Evolutionary conservation across 2,888 invertebrate genomes (phyloP).

Genomic region (Parnassius mnemosyne): DNA sequence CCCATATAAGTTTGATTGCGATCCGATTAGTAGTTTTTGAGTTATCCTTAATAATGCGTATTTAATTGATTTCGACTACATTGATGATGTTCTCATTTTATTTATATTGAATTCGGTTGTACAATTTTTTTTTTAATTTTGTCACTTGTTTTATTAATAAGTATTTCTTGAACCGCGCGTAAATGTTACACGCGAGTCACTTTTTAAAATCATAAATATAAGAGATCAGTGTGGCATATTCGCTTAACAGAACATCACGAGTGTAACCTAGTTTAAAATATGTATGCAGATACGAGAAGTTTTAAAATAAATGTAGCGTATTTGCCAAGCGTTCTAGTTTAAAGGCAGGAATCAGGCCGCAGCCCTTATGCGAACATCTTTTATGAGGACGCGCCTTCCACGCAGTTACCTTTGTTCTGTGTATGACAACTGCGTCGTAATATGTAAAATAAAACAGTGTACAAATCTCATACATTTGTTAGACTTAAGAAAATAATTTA

Average conservation of each 20-base stretch:
- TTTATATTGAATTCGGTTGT: no score
- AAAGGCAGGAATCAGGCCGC: conserved; percentile 40
- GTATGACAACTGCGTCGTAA: conserved; percentile 21
- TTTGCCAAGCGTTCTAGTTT: conserved; percentile 38
- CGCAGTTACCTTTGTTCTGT: conserved; percentile 27
- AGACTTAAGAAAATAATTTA: conserved; percentile 2
- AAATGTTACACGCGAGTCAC: no score
- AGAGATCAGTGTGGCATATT: background rate
- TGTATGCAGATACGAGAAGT: conserved; percentile 24
- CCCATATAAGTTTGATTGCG: no score
- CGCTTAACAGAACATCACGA: conserved; percentile 1
- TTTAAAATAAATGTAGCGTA: conserved; percentile 38
- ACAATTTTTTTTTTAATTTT: no score
- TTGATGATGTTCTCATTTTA: no score
- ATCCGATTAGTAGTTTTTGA: no score
- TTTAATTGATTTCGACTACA: no score
- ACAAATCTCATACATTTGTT: conserved; percentile 19
- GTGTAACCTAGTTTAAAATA: conserved; percentile 27
- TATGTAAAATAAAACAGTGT: conserved; percentile 16
- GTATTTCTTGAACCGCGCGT: no score
- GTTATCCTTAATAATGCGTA: no score
- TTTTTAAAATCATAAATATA: background rate
- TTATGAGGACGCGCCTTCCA: conserved; percentile 38
- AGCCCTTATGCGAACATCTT: conserved; percentile 40
- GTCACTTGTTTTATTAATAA: no score